Conservation (phyloP, 2,113 vertebrate genomes). For the Ceyx margarethae region DNA sequence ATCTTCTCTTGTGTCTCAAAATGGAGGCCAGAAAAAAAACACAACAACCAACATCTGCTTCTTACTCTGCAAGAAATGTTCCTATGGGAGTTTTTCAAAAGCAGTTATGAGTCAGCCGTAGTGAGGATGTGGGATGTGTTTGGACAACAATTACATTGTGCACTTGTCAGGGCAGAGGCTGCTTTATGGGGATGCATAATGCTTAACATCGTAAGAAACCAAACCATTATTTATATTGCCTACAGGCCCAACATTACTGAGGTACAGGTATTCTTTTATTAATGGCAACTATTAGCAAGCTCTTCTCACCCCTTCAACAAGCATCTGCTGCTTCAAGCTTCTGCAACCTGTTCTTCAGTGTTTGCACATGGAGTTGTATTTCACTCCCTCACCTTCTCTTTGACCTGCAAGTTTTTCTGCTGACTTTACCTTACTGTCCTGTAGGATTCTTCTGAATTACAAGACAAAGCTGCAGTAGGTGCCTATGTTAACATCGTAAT, state of each 20-base stretch:
- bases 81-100: not conserved
- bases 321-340: not conserved
- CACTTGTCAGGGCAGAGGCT: slow-evolving; percentile 50
- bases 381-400: not conserved
- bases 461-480: not conserved
- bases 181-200: slow-evolving; percentile 15
- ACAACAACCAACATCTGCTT: rapidly evolving
- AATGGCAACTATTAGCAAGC: not conserved
- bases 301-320: not conserved
- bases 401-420: not conserved
- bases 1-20: not conserved
- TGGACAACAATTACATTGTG: not conserved
- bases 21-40: not conserved
- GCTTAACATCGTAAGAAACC: slow-evolving; percentile 18
- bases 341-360: not conserved
- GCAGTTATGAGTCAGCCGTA: not conserved
- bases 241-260: not conserved
- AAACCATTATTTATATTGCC: slow-evolving; percentile 33
- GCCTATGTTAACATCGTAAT: rapidly evolving
- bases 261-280: not conserved
- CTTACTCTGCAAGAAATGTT: not conserved
- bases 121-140: slow-evolving; percentile 47
- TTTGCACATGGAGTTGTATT: not conserved
- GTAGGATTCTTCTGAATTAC: not conserved
- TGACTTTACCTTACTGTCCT: not conserved